Evolutionary conservation across 1,140 invertebrate genomes (phyloP).

Genomic region (Trichomalopsis sarcophagae): DNA sequence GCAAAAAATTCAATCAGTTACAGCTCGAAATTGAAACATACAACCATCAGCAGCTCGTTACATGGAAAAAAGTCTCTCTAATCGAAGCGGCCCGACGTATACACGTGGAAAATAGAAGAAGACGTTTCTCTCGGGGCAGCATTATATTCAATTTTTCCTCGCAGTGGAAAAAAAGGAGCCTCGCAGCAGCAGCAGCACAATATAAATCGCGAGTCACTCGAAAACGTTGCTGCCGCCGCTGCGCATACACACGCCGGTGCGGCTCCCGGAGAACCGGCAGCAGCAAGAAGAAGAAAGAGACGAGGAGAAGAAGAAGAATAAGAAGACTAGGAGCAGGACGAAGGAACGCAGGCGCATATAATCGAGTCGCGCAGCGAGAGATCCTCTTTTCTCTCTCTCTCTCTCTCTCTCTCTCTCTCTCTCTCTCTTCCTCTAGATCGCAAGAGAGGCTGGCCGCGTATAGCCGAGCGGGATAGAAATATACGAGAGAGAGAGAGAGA

Average conservation of each 20-base stretch:
- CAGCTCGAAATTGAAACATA: background rate
- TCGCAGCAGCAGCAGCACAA: background rate
- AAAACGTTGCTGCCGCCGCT: slow-evolving; percentile 24
- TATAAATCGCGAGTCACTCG: slow-evolving; percentile 50
- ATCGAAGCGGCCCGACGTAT: background rate
- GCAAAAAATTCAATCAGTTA: background rate
- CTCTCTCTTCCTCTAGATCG: slow-evolving; percentile 19
- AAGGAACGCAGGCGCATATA: slow-evolving; percentile 48
- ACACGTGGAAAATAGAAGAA: slow-evolving; percentile 1
- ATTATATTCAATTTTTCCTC: slow-evolving; percentile 49
- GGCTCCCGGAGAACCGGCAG: background rate
- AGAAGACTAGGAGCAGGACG: slow-evolving; percentile 27
- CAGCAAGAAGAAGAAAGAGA: slow-evolving; percentile 3
- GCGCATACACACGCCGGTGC: background rate
- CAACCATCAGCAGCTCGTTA: background rate
- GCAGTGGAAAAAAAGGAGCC: slow-evolving; percentile 11
- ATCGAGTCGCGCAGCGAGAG: slow-evolving; percentile 42
- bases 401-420: slow-evolving; percentile 23
- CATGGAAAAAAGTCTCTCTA: background rate
- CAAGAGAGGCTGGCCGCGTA: background rate
- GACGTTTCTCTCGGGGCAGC: background rate
- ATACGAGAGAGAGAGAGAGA: background rate
- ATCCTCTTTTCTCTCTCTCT: slow-evolving; percentile 29
- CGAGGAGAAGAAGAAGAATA: slow-evolving; percentile 18
- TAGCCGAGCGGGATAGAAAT: background rate